Base-by-base conservation (phyloP, 1,140 invertebrate species). In the Zaprionus kolodkinae region DNA sequence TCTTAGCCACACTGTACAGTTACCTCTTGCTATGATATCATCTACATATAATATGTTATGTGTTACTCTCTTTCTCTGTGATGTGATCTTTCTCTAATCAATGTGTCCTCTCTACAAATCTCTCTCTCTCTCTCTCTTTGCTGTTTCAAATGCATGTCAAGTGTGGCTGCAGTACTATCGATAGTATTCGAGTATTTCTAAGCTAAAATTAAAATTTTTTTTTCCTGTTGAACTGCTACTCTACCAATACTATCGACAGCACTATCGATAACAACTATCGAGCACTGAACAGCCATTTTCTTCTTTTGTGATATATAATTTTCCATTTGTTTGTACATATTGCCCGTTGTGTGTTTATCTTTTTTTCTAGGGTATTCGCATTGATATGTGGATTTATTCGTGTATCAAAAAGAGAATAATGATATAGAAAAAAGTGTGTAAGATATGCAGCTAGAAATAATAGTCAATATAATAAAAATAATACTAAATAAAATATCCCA, bases 1-100 rank as follows among this genome's bases (percentile, higher is more conserved):
- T 25, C 27, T 55, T 1, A n/a, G 10, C 60, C 48, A 67, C 70
- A 67, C 77, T 84, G 81, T 80, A 77, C 67, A 72, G 50, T 38
- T 78, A 30, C 48, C 10, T 21, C 12, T 12, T 38, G 33, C n/a
- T 65, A 38, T 45, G 33, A 45, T 45, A 45, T 45, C 7, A 45
- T 15, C 40, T 45, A 21, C 21, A 21, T 21, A 21, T 21, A 2
- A 21, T 21, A 21, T 21, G 21, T 21, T 21, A 45, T 45, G n/a
- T 45, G 40, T 45, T 7, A n/a, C 7, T 15, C 40, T 45, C 7
- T 30, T 9, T 65, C 13, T 59, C 10, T 64, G 13, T 54, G 27
- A 35, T 40, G 6, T 48, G 13, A 65, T 50, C 7, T 9, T 55
- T 77, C 63, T 63, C 4, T 64, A 17, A 54, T 48, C 33, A 17